These are phyloP conservation scores for Vulpes ferrilata DNA, from an alignment of 2,113 vertebrate species.

Conservation along the genomic window DNA sequence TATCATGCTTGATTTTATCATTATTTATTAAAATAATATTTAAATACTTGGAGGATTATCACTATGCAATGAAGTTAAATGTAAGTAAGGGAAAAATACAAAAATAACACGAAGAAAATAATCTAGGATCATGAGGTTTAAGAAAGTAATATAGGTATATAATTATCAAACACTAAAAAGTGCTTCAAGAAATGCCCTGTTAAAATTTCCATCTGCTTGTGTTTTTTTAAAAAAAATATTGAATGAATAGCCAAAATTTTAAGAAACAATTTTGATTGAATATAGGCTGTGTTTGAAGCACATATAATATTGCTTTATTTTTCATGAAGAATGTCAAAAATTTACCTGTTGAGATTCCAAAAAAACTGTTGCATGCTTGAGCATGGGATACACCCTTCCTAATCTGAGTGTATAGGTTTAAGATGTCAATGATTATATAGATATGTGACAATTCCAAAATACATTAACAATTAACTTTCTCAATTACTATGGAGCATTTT, in stretches of 20 bases:
- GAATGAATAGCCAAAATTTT: not conserved
- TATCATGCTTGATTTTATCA: not conserved
- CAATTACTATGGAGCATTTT: not conserved
- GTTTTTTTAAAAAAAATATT: not conserved
- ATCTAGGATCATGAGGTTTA: not conserved
- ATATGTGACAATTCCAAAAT: not conserved
- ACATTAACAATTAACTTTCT: not conserved
- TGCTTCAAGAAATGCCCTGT: not conserved
- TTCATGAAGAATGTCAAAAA: not conserved
- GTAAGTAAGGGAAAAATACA: not conserved
- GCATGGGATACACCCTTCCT: not conserved
- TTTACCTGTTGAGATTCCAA: not conserved
- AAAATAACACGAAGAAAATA: not conserved
- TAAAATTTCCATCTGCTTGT: not conserved
- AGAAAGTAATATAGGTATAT: not conserved
- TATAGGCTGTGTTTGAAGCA: not conserved
- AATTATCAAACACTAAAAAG: not conserved
- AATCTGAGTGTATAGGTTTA: not conserved
- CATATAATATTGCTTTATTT: not conserved
- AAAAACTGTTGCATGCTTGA: not conserved
- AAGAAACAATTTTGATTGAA: not conserved
- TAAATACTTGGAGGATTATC: not conserved
- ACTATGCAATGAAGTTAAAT: not conserved
- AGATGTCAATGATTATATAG: not conserved
- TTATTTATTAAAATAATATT: constrained; percentile 32